These are phyloP conservation scores for Xylophagus ater DNA, from an alignment of 2,888 invertebrate species.

Conservation along the genomic window DNA sequence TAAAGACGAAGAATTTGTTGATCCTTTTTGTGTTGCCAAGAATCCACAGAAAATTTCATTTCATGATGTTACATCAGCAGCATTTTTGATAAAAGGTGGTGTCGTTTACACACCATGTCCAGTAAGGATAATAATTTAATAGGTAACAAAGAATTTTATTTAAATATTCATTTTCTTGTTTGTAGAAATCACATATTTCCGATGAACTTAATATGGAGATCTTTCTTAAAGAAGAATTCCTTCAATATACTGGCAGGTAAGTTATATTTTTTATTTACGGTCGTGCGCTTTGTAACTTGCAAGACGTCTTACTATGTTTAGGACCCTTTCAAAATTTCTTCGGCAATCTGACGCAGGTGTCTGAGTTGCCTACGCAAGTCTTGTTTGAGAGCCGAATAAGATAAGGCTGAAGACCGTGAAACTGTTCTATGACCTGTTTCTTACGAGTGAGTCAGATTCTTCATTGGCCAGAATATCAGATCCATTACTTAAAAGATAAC, in stretches of 20 bases:
- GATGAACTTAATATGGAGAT: slow-evolving; percentile 69
- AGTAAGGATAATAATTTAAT: slow-evolving; percentile 33
- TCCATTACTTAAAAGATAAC: too few species aligned
- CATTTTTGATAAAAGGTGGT: slow-evolving; percentile 75
- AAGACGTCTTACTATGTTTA: too few species aligned
- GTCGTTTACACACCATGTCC: slow-evolving; percentile 77
- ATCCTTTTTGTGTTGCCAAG: slow-evolving; percentile 53
- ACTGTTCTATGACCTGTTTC: too few species aligned
- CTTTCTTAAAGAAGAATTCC: slow-evolving; percentile 87
- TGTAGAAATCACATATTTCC: slow-evolving; percentile 75
- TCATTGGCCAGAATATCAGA: too few species aligned
- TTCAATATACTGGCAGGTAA: slow-evolving; percentile 90
- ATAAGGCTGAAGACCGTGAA: too few species aligned
- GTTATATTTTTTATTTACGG: slow-evolving; percentile 8
- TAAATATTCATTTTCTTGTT: slow-evolving; percentile 15
- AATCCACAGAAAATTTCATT: slow-evolving; percentile 62
- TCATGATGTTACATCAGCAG: slow-evolving; percentile 81
- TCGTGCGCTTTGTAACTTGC: background rate
- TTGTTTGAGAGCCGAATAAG: too few species aligned
- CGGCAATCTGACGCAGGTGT: too few species aligned
- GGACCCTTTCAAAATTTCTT: too few species aligned
- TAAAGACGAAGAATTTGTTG: slow-evolving; percentile 25
- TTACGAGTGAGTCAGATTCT: too few species aligned
- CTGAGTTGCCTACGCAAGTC: too few species aligned
- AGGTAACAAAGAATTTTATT: background rate